Base-by-base conservation (phyloP, 1,140 invertebrate species). In the Zaprionus gabonicus region DNA sequence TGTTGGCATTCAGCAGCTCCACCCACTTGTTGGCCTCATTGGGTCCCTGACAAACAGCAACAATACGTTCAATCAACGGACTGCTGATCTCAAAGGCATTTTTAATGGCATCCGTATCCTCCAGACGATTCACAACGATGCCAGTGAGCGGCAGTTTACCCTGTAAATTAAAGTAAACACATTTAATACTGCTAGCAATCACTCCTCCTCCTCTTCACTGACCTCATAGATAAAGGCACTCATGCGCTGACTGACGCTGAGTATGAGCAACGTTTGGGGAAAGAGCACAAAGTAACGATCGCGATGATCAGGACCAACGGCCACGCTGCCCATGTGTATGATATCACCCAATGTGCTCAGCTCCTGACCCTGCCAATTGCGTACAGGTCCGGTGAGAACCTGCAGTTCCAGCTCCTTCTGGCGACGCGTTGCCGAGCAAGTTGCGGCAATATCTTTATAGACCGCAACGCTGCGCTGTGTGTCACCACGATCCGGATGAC, bases 221-320 rank as follows among this genome's bases (percentile, higher is more conserved):
- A 98, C 98, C 95, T 99, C 97, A 93, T 98, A 99, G 75, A 98
- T 96, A 92, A 99, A 99, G n/a, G 97, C 97, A 92, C 97, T 98
- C 93, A 98, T 96, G 80, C 97, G 94, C 58, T 97, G 95, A 92
- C 97, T 98, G 70, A 98, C 97, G 69, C 97, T 97, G 38, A 99
- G 93, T 74, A 99, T 96, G n/a, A 99, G 94, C 65, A 99, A 93
- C 0, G 96, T 96, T 59, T 96, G 95, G 15, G 97, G 96, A 93
- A 99, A 99, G 1, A 99, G 94, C 1, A 99, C 97, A 80, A 99
- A 96, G 92, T 99, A 98, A 83, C 98, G 95, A 91, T 99, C 98
- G 83, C 96, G 95, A 78, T 97, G 96, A 60, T 96, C 95, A 0
- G 95, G 95, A 3, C 96, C 96, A 13, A 98, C 95, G 2, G 96